Base-by-base conservation (phyloP, 2,797 vertebrate genomes). In the Neoniphon sammara region DNA sequence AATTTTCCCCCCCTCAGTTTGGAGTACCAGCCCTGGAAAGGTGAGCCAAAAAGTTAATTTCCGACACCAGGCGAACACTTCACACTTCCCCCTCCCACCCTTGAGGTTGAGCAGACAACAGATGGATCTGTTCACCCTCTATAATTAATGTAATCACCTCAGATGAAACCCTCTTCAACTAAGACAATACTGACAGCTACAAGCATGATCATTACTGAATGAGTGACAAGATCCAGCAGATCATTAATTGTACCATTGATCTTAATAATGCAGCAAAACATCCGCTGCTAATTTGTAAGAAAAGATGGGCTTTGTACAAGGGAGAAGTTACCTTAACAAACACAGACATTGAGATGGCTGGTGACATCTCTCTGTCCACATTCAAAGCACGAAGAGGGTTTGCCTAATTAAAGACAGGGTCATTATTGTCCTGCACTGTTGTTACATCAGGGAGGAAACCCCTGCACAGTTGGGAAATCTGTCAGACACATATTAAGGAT, bases 161-260 rank as follows among this genome's bases (percentile, higher is more conserved):
- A 31, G 60, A 60, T 46, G 55, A 56, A 66, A 62, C 57, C 56
- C 74, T 71, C 62, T 47, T 83, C 75, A 79, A 81, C 39, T 9
- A 30, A 73, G 58, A 63, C 69, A 58, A 39, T 12, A 44, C 65
- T 73, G 73, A 77, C 62, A 75, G 66, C 57, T 58, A 62, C 47
- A 77, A 64, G 82, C 71, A 80, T 66, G 47, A 65, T 56, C 66
- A 89, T 75, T 60, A 84, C 77, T 66, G 46, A 46, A 55, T 83
- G 80, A 88, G 68, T 88, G 84, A 90, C 84, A 80, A 82, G 39
- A 83, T 64, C 69, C 83, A 81, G 67, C 59, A 80, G 65, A 50
- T 57, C 61, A 85, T 71, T 42, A 70, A 81, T 76, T 61, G 72
- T 25, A 39, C 68, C 47, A 66, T 78, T 63, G 69, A 87, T 84